A percentile compares a stretch with the other conserved stretches of the same genome.
Conservation (phyloP, 2,888 invertebrate species). For the Eupithecia centaureata region DNA sequence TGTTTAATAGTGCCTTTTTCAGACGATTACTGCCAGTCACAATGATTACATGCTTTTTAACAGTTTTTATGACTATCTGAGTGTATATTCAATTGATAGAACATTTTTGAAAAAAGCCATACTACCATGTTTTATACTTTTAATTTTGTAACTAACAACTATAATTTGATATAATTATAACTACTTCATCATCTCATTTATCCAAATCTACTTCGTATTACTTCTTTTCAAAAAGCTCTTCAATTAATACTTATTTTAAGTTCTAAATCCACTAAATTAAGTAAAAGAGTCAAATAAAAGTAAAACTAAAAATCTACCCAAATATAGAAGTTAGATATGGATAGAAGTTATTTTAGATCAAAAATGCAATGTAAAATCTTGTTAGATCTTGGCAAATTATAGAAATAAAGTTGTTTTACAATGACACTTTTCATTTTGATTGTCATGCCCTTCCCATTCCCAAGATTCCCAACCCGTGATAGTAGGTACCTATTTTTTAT, state of each 20-base stretch:
- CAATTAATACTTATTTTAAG: conserved; percentile 6
- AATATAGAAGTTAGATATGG: conserved; percentile 26
- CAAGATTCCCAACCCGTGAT: too few species aligned
- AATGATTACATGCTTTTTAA: background rate
- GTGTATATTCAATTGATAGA: background rate
- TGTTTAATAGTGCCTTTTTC: conserved; percentile 19
- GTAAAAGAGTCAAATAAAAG: conserved; percentile 14
- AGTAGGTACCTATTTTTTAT: too few species aligned
- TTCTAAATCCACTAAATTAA: conserved; percentile 3
- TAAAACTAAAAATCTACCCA: conserved; percentile 24
- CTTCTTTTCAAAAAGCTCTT: background rate
- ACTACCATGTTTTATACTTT: background rate
- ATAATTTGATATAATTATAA: background rate
- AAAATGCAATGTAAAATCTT: conserved; percentile 35
- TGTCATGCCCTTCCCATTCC: background rate
- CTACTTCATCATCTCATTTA: background rate
- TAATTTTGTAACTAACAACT: background rate
- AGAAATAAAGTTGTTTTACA: conserved; percentile 57
- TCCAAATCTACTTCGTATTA: background rate
- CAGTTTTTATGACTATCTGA: conserved; percentile 1
- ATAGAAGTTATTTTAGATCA: conserved; percentile 19
- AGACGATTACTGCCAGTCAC: conserved; percentile 3
- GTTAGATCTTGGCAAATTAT: conserved; percentile 51
- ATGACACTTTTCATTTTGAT: conserved; percentile 30
- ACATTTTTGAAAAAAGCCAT: background rate